These are phyloP conservation scores for Prosapia bicincta DNA, from an alignment of 2,888 invertebrate species.

Conservation along the genomic window DNA sequence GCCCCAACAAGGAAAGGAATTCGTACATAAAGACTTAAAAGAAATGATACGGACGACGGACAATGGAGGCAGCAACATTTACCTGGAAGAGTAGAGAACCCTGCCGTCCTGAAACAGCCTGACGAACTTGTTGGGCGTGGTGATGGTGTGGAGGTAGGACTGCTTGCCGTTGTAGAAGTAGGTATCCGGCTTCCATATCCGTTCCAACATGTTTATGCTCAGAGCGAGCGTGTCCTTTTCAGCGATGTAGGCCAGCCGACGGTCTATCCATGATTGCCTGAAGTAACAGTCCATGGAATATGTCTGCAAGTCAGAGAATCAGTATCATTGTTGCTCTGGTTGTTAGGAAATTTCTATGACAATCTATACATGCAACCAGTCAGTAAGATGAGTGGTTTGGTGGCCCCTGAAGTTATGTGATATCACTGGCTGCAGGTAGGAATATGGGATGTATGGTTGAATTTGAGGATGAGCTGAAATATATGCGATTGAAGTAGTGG, in stretches of 20 bases:
- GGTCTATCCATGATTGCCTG: constrained; percentile 89
- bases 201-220: constrained; percentile 89
- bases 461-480: too few species aligned
- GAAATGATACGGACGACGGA: too few species aligned
- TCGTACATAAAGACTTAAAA: too few species aligned
- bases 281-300: constrained; percentile 96
- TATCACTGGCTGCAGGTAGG: too few species aligned
- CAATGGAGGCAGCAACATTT: too few species aligned
- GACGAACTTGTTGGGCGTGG: constrained; percentile 90
- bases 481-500: too few species aligned
- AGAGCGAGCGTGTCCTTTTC: constrained; percentile 82
- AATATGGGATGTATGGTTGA: too few species aligned
- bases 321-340: too few species aligned
- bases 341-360: background rate
- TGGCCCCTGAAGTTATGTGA: too few species aligned
- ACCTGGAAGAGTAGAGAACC: constrained; percentile 92
- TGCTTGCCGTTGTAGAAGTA: constrained; percentile 94
- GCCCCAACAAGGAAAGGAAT: too few species aligned
- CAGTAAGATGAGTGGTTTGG: too few species aligned
- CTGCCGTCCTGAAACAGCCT: constrained; percentile 87
- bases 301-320: constrained; percentile 55
- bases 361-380: background rate
- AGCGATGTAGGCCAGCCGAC: constrained; percentile 77
- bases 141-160: constrained; percentile 95
- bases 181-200: constrained; percentile 96